Percentiles rank a stretch among this genome's conserved stretches.
Conservation (phyloP, 2,113 vertebrate genomes). For the Phoxinus phoxinus region DNA sequence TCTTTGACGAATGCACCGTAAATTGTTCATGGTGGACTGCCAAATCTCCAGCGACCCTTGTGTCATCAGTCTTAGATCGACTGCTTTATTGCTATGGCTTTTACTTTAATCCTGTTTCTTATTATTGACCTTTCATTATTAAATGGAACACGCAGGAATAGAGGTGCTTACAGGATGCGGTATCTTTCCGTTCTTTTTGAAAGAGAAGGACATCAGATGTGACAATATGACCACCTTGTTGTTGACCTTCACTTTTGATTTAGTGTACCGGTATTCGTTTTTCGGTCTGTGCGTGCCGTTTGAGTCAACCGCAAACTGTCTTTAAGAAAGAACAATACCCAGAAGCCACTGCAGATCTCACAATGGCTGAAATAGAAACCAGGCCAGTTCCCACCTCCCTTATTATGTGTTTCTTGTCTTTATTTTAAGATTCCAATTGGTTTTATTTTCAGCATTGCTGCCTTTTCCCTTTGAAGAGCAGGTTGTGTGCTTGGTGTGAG, state of each 20-base stretch:
- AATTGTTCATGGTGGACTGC: constrained; percentile 48
- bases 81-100: constrained; percentile 54
- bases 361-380: background rate
- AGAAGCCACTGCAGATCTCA: background rate
- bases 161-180: background rate
- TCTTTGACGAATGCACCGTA: constrained; percentile 48
- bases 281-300: background rate
- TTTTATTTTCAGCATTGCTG: background rate
- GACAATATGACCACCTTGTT: background rate
- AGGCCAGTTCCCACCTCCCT: background rate
- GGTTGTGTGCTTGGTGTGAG: background rate
- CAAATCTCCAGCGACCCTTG: constrained; percentile 30
- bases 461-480: background rate
- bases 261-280: background rate
- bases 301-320: background rate
- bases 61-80: constrained; percentile 46
- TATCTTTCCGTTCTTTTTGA: background rate
- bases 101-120: constrained; percentile 47
- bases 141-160: constrained; percentile 27
- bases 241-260: background rate
- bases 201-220: constrained; percentile 1
- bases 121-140: constrained; percentile 49
- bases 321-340: constrained; percentile 28
- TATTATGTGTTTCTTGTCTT: background rate
- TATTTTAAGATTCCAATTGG: background rate